Percentiles rank a stretch among this genome's conserved stretches.
phyloP scores from a whole-genome alignment of 2,797 vertebrate species.

The Botia almorhae region DNA sequence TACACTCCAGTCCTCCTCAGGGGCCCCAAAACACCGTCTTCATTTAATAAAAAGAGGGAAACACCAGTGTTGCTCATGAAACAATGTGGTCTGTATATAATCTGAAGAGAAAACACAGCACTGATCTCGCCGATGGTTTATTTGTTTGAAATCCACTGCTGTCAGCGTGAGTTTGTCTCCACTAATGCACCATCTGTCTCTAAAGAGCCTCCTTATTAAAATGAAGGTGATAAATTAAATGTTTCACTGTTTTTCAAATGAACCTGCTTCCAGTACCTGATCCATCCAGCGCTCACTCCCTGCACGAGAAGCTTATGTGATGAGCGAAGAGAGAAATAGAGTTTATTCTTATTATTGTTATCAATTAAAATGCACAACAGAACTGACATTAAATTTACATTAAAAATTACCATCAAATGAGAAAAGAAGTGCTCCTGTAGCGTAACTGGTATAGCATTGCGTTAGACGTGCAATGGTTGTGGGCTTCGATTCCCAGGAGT shows the following conservation, averaged over 20 bases:
- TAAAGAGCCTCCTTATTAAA: slow-evolving; percentile 74
- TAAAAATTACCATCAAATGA: too few relatives aligned
- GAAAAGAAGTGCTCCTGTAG: too few relatives aligned
- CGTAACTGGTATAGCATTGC: too few relatives aligned
- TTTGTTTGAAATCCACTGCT: slow-evolving; percentile 63
- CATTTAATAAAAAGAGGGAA: slow-evolving; percentile 53
- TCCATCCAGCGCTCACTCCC: slow-evolving; percentile 45
- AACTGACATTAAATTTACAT: neutral
- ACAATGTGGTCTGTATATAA: slow-evolving; percentile 47
- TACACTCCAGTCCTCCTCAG: slow-evolving; percentile 65
- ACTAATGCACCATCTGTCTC: slow-evolving; percentile 77
- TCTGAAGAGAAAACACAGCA: too few relatives aligned
- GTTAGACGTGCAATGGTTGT: too few relatives aligned
- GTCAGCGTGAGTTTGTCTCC: slow-evolving; percentile 73
- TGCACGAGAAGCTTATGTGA: slow-evolving; percentile 38
- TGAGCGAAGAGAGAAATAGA: slow-evolving; percentile 19
- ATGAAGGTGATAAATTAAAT: slow-evolving; percentile 74
- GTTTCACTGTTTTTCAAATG: slow-evolving; percentile 60
- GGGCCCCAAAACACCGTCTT: slow-evolving; percentile 63
- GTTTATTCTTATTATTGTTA: neutral
- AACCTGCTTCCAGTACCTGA: slow-evolving; percentile 33
- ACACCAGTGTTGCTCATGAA: slow-evolving; percentile 46
- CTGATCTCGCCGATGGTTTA: slow-evolving; percentile 44
- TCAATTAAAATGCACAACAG: neutral
- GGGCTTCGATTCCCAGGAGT: too few relatives aligned